Base-by-base conservation (phyloP, 1,140 invertebrate genomes). In the Temnothorax curvispinosus region DNA sequence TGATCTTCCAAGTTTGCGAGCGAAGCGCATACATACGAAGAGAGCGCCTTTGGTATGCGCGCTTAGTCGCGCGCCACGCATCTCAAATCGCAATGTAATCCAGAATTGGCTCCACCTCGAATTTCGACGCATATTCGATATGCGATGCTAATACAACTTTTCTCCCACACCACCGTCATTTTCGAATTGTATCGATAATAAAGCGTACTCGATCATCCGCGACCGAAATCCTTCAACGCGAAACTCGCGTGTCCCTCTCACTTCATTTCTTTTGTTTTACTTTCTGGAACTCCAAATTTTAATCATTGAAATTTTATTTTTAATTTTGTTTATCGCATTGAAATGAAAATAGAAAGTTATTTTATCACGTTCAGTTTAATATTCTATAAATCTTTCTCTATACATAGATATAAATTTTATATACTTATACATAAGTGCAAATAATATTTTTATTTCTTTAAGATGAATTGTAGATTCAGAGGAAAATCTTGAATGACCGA, bases 21-120 rank as follows among this genome's bases (percentile, higher is more conserved):
- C 18, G 80, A 21, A 47, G 41, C 67, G 67, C 52, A 71, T 74
- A 72, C 78, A 56, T 81, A 81, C 78, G 38, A 81, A 81, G 50
- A 81, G 65, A 21, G 13, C 38, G 78, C 54, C 54, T 21, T 74
- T 82, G 52, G 69, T 82, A 82, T 82, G 69, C 69, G 41, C 69
- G 78, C 65, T 67, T 56, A 56, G 78, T 81, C 78, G 78, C 50
- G 38, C 64, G n/a, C 38, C 38, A 21, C 21, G 27, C 69, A 47
- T 47, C 69, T 75, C 80, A 69, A 84, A 84, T 84, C 69, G 80
- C 80, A 75, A 84, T 69, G 80, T 35, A 41, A 60, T 75, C 80
- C 54, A 47, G 54, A 75, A 84, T 84, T 75, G 67, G 69, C 8
- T 84, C 18, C 54, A 35, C 38, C 44, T 84, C 54, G 80, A 84